These are phyloP conservation scores for Hymenochirus boettgeri DNA, from an alignment of 2,113 vertebrate genomes.

Conservation along the genomic window DNA sequence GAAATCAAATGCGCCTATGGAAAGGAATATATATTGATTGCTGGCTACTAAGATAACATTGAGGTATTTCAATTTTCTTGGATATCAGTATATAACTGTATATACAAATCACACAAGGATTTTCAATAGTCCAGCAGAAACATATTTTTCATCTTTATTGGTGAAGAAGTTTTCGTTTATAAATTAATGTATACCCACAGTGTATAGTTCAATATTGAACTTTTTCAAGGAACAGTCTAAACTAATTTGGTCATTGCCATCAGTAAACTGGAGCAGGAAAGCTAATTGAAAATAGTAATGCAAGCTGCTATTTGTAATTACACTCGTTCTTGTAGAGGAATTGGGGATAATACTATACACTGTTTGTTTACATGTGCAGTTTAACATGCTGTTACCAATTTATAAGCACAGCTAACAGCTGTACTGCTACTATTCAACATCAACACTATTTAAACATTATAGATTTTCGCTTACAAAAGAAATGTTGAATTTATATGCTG, in stretches of 20 bases:
- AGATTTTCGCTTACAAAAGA: no score
- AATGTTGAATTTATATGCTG: no score
- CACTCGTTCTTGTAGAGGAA: conserved; percentile 8
- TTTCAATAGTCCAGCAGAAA: background rate
- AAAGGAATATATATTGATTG: background rate
- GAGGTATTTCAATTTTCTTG: background rate
- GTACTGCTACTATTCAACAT: no score
- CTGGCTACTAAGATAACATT: background rate
- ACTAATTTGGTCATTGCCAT: conserved; percentile 21
- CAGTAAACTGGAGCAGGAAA: conserved; percentile 10
- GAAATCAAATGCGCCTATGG: background rate
- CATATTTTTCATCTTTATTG: background rate
- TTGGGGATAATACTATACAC: conserved; percentile 17
- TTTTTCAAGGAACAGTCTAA: background rate
- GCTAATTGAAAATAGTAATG: conserved; percentile 25
- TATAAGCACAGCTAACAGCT: no score
- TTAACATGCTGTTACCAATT: no score
- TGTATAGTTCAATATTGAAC: background rate
- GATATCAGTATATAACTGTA: background rate
- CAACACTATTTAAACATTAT: no score
- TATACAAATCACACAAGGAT: conserved; percentile 1
- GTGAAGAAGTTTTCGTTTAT: background rate
- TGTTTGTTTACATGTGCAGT: no score
- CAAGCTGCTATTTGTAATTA: conserved; percentile 28
- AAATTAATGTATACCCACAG: background rate